phyloP scores from a whole-genome alignment of 2,888 invertebrate species.

The Pasiphila rectangulata region DNA sequence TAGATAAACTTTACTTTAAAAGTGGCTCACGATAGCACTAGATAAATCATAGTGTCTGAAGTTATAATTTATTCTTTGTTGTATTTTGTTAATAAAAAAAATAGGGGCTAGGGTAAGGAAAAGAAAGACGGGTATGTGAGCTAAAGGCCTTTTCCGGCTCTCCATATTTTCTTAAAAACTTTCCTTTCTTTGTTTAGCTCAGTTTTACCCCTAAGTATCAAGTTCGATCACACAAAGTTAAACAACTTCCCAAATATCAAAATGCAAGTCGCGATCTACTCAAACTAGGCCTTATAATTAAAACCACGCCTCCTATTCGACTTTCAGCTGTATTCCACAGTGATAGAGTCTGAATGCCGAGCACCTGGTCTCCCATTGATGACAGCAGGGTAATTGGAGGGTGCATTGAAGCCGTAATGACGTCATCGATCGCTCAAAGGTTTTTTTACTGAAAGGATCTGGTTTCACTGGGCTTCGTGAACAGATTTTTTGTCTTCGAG shows the following conservation, averaged over 20 bases:
- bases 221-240: too few relatives aligned
- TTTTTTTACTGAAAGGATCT: constrained; percentile 19
- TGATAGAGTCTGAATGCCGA: constrained; percentile 11
- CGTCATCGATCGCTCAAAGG: constrained; percentile 37
- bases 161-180: too few relatives aligned
- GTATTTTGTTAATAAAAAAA: too few relatives aligned
- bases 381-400: constrained; percentile 34
- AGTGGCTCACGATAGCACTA: too few relatives aligned
- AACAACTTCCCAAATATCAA: not conserved
- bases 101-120: too few relatives aligned
- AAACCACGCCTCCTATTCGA: constrained; percentile 7
- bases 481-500: too few relatives aligned
- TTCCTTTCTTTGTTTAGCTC: not conserved
- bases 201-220: too few relatives aligned
- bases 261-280: not conserved
- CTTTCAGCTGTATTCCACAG: constrained; percentile 4
- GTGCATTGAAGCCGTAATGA: constrained; percentile 34
- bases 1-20: too few relatives aligned
- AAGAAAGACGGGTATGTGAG: too few relatives aligned
- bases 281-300: constrained; percentile 12
- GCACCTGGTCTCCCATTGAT: constrained; percentile 7
- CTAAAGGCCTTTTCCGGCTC: too few relatives aligned
- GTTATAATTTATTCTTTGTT: too few relatives aligned
- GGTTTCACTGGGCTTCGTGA: constrained; percentile 1
- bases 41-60: too few relatives aligned